Conservation (phyloP, 2,888 invertebrate genomes). For the Thecocarcelia acutangulata region DNA sequence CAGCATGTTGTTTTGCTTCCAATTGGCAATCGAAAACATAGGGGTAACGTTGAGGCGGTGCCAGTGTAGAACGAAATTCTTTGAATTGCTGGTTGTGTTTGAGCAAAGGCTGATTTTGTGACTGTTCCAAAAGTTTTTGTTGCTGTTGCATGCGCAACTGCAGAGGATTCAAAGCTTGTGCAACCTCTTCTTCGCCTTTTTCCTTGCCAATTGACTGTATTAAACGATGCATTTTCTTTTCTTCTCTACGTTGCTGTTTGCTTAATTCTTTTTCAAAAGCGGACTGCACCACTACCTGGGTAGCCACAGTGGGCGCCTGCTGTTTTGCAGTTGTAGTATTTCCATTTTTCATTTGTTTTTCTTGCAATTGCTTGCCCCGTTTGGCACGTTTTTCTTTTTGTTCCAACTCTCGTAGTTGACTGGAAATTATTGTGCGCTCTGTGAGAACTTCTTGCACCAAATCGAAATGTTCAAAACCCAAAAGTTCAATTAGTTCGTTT, state of each 20-base stretch:
- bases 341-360: constrained; percentile 68
- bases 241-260: constrained; percentile 91
- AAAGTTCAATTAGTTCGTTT: constrained; percentile 92
- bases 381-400: constrained; percentile 76
- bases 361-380: constrained; percentile 70
- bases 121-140: constrained; percentile 77
- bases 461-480: constrained; percentile 92
- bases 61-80: constrained; percentile 71
- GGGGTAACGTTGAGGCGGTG: constrained; percentile 84
- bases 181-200: constrained; percentile 75
- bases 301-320: constrained; percentile 85
- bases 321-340: constrained; percentile 65
- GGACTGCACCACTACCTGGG: constrained; percentile 92
- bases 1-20: constrained; percentile 84
- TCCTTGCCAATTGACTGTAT: constrained; percentile 72
- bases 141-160: constrained; percentile 78
- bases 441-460: constrained; percentile 86
- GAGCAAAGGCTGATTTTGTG: constrained; percentile 78
- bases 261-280: constrained; percentile 89
- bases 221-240: constrained; percentile 86
- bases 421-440: constrained; percentile 84
- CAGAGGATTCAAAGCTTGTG: constrained; percentile 82
- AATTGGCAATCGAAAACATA: constrained; percentile 93
- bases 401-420: constrained; percentile 77
- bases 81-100: constrained; percentile 73